Base-by-base conservation (phyloP, 2,113 vertebrate species). In the Tinamus guttatus region DNA sequence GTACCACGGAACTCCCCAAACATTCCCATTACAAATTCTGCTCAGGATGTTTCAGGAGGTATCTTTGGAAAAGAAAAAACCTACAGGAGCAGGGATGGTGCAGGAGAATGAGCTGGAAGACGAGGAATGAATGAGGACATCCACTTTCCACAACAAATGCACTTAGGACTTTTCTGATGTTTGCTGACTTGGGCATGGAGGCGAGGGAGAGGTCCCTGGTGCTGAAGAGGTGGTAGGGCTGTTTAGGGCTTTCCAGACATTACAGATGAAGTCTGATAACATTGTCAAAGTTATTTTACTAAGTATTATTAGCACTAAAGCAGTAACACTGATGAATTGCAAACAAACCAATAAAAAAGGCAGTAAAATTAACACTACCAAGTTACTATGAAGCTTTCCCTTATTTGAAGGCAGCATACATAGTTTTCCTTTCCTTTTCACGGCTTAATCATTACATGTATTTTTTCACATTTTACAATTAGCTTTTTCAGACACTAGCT, bases 31-130 rank as follows among this genome's bases (percentile, higher is more conserved):
- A 58, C 60, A 65, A 81, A 54, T 43, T 19, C 45, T 47, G 52
- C 28, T 54, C 25, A 15, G 27, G 27, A 54, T 14, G 25, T 54
- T 27, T 54, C 51, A 54, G 51, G 27, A 54, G 7, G 25, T 54
- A 28, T 15, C 51, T 54, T 28, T 54, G 8, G 2, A 2, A 5
- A 40, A 34, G 49, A 65, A 38, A 1, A 22, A 1, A 27, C 27
- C 24, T 13, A 36, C 25, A 78, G 34, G 47, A 34, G 40, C 87
- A 6, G 7, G 14, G 22, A 67, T 2, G 5, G 34, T 5, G 49
- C 30, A 38, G 67, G 25, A 71, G 4, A 89, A 64, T 49, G 40
- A 4, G 5, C 20, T 0, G 60, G 38, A 0, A 81, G 14, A 15
- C 43, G 17, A 78, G 30, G 64, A 49, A 62, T 19, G 11, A n/a